Evolutionary conservation across 1,140 invertebrate species (phyloP).

Genomic region (Cardiocondyla obscurior): DNA sequence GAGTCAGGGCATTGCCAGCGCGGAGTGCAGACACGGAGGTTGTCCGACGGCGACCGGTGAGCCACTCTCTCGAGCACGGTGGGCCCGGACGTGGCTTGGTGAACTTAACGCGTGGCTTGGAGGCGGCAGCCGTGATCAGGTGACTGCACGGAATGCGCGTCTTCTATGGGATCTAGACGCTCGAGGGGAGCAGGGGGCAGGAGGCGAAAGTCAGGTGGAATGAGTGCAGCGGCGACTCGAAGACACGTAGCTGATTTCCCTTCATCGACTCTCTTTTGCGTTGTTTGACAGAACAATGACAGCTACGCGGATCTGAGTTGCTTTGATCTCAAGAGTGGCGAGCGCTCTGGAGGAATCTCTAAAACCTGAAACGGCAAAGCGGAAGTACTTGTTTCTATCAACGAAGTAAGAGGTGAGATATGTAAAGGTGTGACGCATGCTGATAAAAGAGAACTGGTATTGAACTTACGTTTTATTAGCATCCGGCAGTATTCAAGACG

Average conservation of each 20-base stretch:
- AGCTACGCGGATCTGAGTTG: neutral
- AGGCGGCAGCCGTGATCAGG: neutral
- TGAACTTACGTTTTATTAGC: neutral
- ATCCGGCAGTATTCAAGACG: neutral
- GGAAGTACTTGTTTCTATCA: neutral
- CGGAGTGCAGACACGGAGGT: slow-evolving; percentile 48
- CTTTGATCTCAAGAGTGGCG: neutral
- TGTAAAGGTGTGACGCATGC: neutral
- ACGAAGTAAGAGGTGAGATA: neutral
- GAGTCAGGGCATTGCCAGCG: slow-evolving; percentile 58
- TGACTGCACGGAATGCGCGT: slow-evolving; percentile 32
- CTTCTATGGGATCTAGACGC: neutral
- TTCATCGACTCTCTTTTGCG: neutral
- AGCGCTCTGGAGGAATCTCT: neutral
- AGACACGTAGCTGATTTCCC: slow-evolving; percentile 5
- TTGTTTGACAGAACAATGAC: neutral
- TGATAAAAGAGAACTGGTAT: neutral
- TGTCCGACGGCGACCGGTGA: slow-evolving; percentile 14
- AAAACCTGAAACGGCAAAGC: neutral
- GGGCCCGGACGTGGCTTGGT: neutral
- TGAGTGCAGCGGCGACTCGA: neutral
- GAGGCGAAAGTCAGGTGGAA: neutral
- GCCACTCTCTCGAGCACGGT: neutral
- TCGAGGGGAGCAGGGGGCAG: neutral
- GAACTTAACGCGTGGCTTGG: neutral